Conservation (phyloP, 2,113 vertebrate species). For the Colius striatus region DNA sequence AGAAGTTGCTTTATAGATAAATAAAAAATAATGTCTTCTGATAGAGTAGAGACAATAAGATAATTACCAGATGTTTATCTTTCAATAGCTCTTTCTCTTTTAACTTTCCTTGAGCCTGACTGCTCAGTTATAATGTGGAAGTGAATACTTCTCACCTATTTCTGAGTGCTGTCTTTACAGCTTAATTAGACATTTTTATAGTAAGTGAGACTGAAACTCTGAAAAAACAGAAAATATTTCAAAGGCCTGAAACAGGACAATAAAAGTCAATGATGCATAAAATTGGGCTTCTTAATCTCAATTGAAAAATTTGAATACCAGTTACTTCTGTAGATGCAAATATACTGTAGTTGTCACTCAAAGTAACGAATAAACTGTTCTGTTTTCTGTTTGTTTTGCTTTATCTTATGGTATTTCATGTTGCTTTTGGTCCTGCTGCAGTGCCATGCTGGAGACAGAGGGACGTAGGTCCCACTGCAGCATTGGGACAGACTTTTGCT, state of each 20-base stretch:
- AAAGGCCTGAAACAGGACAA: background rate
- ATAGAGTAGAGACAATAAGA: background rate
- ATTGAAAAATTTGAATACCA: background rate
- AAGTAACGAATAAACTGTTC: background rate
- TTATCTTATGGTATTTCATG: background rate
- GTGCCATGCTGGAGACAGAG: background rate
- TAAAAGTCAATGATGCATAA: background rate
- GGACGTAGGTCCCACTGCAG: fast-evolving
- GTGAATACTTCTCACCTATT: background rate
- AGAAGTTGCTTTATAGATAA: background rate
- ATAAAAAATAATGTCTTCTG: background rate
- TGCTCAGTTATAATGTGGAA: background rate
- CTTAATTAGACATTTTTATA: background rate
- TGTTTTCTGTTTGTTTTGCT: background rate
- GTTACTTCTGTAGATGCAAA: background rate
- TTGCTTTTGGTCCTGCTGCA: background rate
- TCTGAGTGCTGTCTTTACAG: background rate
- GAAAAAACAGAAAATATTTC: background rate
- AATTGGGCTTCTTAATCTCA: background rate
- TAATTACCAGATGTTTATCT: background rate
- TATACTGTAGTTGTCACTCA: background rate
- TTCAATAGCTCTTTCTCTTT: background rate
- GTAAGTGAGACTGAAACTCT: background rate
- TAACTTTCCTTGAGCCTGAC: background rate
- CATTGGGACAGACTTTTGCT: background rate